Evolutionary conservation across 2,888 invertebrate genomes (phyloP), one percentile per base, ranked within the genome.

Genomic region (Volucella bombylans): DNA sequence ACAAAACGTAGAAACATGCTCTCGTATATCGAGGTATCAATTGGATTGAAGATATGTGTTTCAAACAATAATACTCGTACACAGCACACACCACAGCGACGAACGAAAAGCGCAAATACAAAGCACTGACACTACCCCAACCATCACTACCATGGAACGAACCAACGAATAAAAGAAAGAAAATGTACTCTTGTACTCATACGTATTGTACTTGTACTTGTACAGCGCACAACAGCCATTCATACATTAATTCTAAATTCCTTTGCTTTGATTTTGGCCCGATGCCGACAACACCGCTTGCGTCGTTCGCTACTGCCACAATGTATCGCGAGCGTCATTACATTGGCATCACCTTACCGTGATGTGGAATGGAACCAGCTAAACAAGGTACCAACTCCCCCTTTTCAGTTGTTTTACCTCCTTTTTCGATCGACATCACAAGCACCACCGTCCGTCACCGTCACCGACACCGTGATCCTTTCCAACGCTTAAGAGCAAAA

Each of bases 211-310:
- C 31, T 31, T 6, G 31, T 31, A 31, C 23, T 23, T 2, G 23
- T 23, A 23, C 4, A 23, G 23, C 61, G 71, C 62, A 71, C 80
- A 67, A 76, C 81, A 80, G 81, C 69, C 85, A 85, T 85, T 85
- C 76, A 81, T 85, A 72, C 81, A 81, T 81, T 81, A 85, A 85
- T 81, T 85, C 85, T 85, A 77, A 85, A 85, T 85, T 81, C 81
- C 81, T 72, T 77, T 64, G 72, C 85, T 85, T 85, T 85, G 85
- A 85, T 85, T 85, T 81, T 57, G 55, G 45, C 39, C 71, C 73
- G 71, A 85, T 80, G 83, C 83, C 83, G 83, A 85, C 83, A 81
- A 71, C 52, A 62, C 72, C 45, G 64, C 41, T 31, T 6, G 31
- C 31, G 31, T 31, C 31, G 31, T 31, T 31, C 73, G 67, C 67